Evolutionary conservation across 2,113 vertebrate species (phyloP).

Genomic region (Theristicus caerulescens): DNA sequence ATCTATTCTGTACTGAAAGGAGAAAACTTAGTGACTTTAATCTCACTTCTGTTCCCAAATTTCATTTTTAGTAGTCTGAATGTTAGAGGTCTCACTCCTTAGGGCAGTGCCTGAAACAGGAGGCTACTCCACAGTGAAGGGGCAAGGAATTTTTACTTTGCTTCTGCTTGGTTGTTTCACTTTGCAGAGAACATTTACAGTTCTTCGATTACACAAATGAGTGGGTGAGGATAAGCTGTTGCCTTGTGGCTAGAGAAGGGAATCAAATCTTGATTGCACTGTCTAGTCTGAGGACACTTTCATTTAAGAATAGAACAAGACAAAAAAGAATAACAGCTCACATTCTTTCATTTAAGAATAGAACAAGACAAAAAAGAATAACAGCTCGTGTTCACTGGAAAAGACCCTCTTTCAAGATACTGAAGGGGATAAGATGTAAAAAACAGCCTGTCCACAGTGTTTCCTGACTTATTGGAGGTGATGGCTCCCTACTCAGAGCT

Average conservation of each 20-base stretch:
- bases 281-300: not conserved
- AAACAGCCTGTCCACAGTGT: not conserved
- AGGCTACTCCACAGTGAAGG: not conserved
- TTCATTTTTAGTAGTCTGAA: not conserved
- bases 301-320: not conserved
- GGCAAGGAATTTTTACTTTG: not conserved
- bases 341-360: not conserved
- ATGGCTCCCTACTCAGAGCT: not conserved
- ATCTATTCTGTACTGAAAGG: not conserved
- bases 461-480: not conserved
- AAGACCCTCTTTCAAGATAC: not conserved
- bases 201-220: not conserved
- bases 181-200: not conserved
- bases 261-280: not conserved
- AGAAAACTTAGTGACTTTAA: not conserved
- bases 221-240: not conserved
- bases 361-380: not conserved
- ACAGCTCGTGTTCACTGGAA: not conserved
- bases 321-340: not conserved
- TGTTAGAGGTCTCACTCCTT: not conserved
- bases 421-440: not conserved
- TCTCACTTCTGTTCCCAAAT: not conserved
- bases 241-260: not conserved
- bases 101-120: not conserved
- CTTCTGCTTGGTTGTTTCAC: not conserved